These are phyloP conservation scores for Hycleus phaleratus DNA, from an alignment of 1,140 invertebrate species.

Conservation along the genomic window DNA sequence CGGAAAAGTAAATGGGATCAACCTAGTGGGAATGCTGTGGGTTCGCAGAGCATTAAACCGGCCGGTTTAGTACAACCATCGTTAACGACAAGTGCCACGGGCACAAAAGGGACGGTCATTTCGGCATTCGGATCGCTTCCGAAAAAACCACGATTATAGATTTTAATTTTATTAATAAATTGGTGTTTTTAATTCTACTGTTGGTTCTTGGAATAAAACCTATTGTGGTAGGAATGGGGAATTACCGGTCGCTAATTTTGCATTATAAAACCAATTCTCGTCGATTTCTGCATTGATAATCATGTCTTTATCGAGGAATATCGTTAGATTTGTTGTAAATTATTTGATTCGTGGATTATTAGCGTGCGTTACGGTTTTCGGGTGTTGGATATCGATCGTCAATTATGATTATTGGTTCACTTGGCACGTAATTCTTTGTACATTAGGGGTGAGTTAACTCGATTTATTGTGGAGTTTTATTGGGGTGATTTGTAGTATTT, in stretches of 20 bases:
- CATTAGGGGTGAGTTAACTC: constrained; percentile 25
- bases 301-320: neutral
- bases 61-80: constrained; percentile 55
- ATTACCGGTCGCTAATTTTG: too few species aligned
- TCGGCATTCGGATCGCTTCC: constrained; percentile 81
- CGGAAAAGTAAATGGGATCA: constrained; percentile 90
- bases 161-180: constrained; percentile 12
- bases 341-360: constrained; percentile 17
- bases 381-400: constrained; percentile 19
- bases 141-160: constrained; percentile 62
- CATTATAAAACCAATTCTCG: too few species aligned
- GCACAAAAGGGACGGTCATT: constrained; percentile 80
- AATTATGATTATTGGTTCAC: constrained; percentile 24
- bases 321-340: constrained; percentile 20
- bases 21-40: constrained; percentile 54
- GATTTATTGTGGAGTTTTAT: neutral
- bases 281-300: too few species aligned
- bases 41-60: constrained; percentile 48
- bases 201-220: too few species aligned
- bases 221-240: too few species aligned
- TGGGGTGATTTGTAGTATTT: constrained; percentile 22
- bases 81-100: constrained; percentile 67
- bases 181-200: too few species aligned
- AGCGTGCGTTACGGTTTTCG: constrained; percentile 16
- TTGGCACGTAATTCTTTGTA: constrained; percentile 28